Conservation (phyloP, 2,888 invertebrate species). For the Cryptus viduatorius region DNA sequence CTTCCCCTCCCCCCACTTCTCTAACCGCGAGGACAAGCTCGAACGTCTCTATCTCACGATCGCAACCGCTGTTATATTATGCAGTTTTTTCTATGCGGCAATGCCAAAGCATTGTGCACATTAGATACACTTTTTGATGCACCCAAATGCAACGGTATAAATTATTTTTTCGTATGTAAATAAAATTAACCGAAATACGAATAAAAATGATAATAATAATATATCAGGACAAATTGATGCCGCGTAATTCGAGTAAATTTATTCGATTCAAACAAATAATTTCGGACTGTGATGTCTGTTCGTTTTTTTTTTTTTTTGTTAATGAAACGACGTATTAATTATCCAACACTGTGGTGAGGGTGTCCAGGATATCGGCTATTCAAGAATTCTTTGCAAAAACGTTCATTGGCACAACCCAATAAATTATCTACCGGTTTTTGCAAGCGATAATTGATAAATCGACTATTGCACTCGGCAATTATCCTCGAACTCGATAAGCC, state of each 20-base stretch:
- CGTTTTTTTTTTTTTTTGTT: conserved; percentile 7
- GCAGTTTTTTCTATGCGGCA: background rate
- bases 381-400: conserved; percentile 4
- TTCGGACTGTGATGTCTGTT: background rate
- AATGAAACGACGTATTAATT: background rate
- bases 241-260: background rate
- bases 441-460: background rate
- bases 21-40: conserved; percentile 54
- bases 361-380: conserved; percentile 19
- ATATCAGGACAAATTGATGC: no score
- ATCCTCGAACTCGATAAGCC: background rate
- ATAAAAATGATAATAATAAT: background rate
- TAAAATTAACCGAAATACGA: background rate
- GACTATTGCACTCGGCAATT: background rate
- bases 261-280: background rate
- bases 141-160: background rate
- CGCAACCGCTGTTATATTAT: background rate
- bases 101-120: background rate
- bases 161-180: background rate
- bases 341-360: conserved; percentile 25
- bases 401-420: background rate
- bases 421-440: background rate
- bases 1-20: no score
- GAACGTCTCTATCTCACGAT: conserved; percentile 28
- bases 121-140: background rate